phyloP scores from a whole-genome alignment of 2,888 invertebrate species.

The Noctua comes region DNA sequence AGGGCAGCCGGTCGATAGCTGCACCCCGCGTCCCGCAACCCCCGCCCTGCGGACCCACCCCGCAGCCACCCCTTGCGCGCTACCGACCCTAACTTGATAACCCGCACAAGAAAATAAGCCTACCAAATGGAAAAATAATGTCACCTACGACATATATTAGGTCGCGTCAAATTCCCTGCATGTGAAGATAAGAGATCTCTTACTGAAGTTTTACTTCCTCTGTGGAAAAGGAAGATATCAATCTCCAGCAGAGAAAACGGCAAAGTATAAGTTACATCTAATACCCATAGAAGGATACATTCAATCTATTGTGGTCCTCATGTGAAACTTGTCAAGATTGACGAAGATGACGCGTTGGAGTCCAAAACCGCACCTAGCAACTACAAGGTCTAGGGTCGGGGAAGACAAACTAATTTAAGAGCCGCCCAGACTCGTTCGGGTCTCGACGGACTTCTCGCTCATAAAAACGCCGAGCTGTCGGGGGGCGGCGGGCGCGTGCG shows the following conservation, averaged over 20 bases:
- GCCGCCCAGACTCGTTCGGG: constrained; percentile 82
- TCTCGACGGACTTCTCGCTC: constrained; percentile 85
- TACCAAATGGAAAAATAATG: constrained; percentile 89
- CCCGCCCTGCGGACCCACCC: constrained; percentile 88
- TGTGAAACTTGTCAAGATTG: neutral
- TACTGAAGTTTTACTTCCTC: constrained; percentile 40
- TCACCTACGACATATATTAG: constrained; percentile 82
- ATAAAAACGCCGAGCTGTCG: constrained; percentile 86
- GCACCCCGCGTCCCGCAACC: constrained; percentile 83
- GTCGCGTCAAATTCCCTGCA: constrained; percentile 70
- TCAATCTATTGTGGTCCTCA: neutral
- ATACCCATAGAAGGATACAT: neutral
- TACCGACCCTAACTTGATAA: constrained; percentile 89
- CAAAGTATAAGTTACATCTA: constrained; percentile 15
- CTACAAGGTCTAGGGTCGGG: constrained; percentile 72
- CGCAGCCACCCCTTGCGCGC: constrained; percentile 81
- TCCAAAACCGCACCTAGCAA: constrained; percentile 74
- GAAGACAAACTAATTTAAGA: constrained; percentile 86
- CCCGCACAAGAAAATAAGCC: constrained; percentile 89
- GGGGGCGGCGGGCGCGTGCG: constrained; percentile 81
- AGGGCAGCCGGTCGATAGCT: constrained; percentile 91
- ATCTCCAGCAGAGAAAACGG: constrained; percentile 14
- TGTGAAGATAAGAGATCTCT: constrained; percentile 60
- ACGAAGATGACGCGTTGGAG: constrained; percentile 16
- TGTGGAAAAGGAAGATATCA: constrained; percentile 21